Evolutionary conservation across 2,797 vertebrate species (phyloP).

Genomic region (Balearica regulorum): DNA sequence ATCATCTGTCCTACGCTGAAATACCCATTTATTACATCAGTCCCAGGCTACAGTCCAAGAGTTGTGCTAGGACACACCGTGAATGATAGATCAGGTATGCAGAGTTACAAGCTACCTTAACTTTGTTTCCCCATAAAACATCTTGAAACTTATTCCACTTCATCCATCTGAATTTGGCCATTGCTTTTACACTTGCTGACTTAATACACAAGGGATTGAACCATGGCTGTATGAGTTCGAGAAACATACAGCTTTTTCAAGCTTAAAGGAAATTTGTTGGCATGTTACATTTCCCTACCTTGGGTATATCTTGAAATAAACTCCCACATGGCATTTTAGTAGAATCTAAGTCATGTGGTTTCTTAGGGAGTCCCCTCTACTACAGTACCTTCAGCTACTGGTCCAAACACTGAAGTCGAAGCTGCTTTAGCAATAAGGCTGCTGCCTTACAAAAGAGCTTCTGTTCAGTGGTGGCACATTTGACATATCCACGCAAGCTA

Average conservation of each 20-base stretch:
- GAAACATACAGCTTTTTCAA: neutral
- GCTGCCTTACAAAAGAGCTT: neutral
- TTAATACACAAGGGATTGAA: neutral
- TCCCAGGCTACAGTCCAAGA: neutral
- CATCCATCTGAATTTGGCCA: neutral
- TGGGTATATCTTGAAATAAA: neutral
- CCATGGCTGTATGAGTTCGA: neutral
- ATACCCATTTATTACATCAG: neutral
- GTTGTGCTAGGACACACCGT: neutral
- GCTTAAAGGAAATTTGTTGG: neutral
- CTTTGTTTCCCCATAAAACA: neutral
- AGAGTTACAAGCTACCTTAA: neutral
- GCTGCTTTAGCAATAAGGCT: neutral
- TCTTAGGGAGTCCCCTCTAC: rapidly evolving
- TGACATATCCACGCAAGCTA: neutral
- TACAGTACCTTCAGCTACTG: neutral
- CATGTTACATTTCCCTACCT: neutral
- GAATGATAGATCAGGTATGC: neutral
- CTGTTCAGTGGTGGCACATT: neutral
- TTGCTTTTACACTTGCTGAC: rapidly evolving
- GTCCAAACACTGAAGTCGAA: neutral
- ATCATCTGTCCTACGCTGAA: neutral
- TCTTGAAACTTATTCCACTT: neutral
- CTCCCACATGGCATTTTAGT: neutral
- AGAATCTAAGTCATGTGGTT: neutral